Evolutionary conservation across 2,113 vertebrate species (phyloP).

Genomic region (Pygoscelis adeliae): DNA sequence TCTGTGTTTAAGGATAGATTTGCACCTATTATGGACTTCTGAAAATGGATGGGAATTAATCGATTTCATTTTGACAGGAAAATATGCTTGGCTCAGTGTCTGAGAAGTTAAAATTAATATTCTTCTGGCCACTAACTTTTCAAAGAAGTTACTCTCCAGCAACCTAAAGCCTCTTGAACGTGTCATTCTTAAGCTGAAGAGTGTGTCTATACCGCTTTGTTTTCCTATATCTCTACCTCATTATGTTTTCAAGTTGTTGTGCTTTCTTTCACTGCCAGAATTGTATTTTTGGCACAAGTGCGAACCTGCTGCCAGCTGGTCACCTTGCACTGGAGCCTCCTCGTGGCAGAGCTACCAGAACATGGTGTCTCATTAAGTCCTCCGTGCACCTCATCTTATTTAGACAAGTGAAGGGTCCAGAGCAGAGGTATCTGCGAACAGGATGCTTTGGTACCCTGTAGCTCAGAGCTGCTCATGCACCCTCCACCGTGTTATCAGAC

Average conservation of each 20-base stretch:
- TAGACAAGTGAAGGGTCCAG: neutral
- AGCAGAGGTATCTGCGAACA: neutral
- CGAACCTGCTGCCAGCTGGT: neutral
- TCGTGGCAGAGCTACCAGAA: neutral
- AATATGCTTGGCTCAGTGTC: neutral
- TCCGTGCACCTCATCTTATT: neutral
- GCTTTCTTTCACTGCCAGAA: neutral
- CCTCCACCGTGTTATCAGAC: rapidly evolving
- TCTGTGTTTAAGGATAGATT: neutral
- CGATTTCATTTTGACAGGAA: neutral
- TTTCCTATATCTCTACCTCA: neutral
- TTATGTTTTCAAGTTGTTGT: neutral
- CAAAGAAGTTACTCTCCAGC: neutral
- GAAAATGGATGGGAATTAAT: neutral
- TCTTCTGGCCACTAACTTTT: neutral
- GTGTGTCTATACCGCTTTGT: rapidly evolving
- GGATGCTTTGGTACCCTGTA: neutral
- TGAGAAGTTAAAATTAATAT: neutral
- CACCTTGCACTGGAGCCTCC: rapidly evolving
- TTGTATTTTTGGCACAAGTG: neutral
- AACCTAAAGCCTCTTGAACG: neutral
- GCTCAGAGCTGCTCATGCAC: neutral
- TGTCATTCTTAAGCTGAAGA: neutral
- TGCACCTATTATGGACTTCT: neutral
- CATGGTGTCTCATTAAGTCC: neutral